phyloP scores from a whole-genome alignment of 2,888 invertebrate species.

The Trimorus sp. region DNA sequence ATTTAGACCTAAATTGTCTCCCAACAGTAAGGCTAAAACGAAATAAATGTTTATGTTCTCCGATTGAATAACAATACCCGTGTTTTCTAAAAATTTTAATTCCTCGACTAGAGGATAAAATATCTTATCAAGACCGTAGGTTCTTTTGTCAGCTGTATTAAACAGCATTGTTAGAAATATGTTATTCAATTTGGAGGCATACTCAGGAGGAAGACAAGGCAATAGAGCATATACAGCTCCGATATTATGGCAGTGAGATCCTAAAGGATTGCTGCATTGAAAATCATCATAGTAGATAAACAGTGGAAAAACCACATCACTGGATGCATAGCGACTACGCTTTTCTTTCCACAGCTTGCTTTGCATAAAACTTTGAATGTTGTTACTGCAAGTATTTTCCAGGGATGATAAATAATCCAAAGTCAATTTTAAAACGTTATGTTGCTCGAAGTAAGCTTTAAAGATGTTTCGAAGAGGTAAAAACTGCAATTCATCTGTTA shows the following conservation, averaged over 20 bases:
- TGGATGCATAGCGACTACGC: conserved; percentile 18
- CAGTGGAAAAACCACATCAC: conserved; percentile 48
- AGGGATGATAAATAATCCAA: conserved; percentile 26
- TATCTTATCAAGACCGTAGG: conserved; percentile 28
- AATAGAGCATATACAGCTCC: conserved; percentile 14
- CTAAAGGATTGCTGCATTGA: conserved; percentile 50
- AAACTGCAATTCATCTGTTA: conserved; percentile 5
- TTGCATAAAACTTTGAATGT: conserved; percentile 51
- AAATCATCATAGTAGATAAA: conserved; percentile 62
- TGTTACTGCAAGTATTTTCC: background rate
- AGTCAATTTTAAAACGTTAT: conserved; percentile 33
- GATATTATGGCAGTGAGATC: conserved; percentile 38
- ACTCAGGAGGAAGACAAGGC: conserved; percentile 43
- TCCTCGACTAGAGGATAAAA: conserved; percentile 54
- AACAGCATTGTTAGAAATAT: conserved; percentile 51
- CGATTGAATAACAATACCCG: conserved; percentile 35
- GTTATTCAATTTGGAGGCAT: conserved; percentile 37
- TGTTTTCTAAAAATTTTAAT: conserved; percentile 50
- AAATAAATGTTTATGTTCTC: conserved; percentile 2
- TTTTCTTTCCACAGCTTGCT: conserved; percentile 38
- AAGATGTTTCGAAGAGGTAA: conserved; percentile 41
- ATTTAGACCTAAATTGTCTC: conserved; percentile 38
- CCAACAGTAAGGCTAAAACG: conserved; percentile 9
- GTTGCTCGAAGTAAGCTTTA: conserved; percentile 45
- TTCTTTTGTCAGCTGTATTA: conserved; percentile 40